Percentiles rank a stretch among this genome's conserved stretches.
phyloP scores from a whole-genome alignment of 2,888 invertebrate genomes.

The Pterobdella sp. region DNA sequence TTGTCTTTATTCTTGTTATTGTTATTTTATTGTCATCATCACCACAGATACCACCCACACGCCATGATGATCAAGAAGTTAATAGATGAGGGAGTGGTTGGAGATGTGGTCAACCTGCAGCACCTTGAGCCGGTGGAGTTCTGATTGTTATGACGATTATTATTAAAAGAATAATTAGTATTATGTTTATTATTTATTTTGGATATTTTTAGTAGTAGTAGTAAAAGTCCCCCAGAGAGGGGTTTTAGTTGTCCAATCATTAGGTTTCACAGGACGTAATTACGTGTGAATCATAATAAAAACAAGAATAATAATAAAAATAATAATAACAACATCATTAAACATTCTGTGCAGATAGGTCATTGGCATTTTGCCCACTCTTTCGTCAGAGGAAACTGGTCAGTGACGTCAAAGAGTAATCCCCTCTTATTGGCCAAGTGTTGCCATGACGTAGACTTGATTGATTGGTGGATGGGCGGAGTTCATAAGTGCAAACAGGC shows the following conservation, averaged over 20 bases:
- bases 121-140: constrained; percentile 50
- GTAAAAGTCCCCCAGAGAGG: background rate
- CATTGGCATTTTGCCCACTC: constrained; percentile 53
- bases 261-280: too few species aligned
- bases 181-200: background rate
- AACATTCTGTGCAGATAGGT: too few species aligned
- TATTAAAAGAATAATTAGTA: background rate
- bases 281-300: too few species aligned
- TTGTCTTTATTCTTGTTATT: background rate
- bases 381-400: constrained; percentile 53
- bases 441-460: constrained; percentile 53
- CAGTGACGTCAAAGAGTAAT: constrained; percentile 46
- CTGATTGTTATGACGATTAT: background rate
- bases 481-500: constrained; percentile 42
- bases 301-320: too few species aligned
- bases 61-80: constrained; percentile 48
- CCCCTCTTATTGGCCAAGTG: constrained; percentile 52
- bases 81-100: constrained; percentile 50
- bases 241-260: background rate
- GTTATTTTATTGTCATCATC: background rate
- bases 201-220: background rate
- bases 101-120: constrained; percentile 52
- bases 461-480: constrained; percentile 49
- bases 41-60: constrained; percentile 49
- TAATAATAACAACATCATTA: too few species aligned